Evolutionary conservation across 2,888 invertebrate genomes (phyloP), one percentile per base, ranked within the genome.

Genomic region (Eristalis intricaria): DNA sequence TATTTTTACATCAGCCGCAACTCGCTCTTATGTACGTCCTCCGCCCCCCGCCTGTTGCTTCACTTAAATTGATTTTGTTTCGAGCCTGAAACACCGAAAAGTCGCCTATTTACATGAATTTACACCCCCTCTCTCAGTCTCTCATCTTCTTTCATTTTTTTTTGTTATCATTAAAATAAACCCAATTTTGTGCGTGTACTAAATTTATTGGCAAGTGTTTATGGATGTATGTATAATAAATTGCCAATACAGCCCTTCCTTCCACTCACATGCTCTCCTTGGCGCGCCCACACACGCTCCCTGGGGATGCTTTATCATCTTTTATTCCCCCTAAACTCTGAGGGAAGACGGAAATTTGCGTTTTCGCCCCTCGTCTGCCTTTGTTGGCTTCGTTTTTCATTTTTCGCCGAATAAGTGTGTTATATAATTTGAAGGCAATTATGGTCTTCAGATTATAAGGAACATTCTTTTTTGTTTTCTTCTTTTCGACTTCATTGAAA

Each of bases 121-220:
- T 15, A 29, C 15, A 1, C 1, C 13, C 26, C 4, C 13, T 61
- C 13, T 13, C n/a, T n/a, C n/a, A n/a, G n/a, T n/a, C n/a, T n/a
- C n/a, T n/a, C 15, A 15, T 61, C n/a, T n/a, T 4, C 10, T 7
- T 4, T n/a, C 61, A n/a, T 13, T 19, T 15, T 58, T 23, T 23
- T 58, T 22, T 23, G 4, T 32, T 32, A 32, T 7, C 61, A 61
- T 61, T 26, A 60, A 58, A 70, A 70, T 60, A 70, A 70, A 70
- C 35, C 35, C 58, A 58, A 70, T 70, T 70, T 58, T n/a, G 58
- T 35, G 32, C 19, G 15, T 70, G 40, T 60, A 70, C 35, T 70
- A 60, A 60, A 70, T 70, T 70, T 70, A 70, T 70, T 70, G 70
- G 56, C 58, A 70, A 70, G 35, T 32, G 35, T 70, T 60, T 70